Evolutionary conservation across 2,797 vertebrate species (phyloP).

Genomic region (Coregonus suidteri): DNA sequence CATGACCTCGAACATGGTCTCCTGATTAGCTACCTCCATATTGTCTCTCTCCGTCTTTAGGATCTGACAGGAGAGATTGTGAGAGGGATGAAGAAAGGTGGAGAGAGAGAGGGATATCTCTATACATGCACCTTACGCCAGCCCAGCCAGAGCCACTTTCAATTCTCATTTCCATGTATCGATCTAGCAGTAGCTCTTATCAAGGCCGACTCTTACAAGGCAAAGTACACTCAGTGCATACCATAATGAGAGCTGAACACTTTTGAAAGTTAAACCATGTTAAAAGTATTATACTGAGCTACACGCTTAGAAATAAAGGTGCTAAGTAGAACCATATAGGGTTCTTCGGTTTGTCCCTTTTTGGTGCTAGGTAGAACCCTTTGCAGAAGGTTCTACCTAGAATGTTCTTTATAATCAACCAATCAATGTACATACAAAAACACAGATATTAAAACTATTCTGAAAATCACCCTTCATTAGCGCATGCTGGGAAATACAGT

Average conservation of each 20-base stretch:
- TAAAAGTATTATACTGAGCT: neutral
- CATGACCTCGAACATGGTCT: slow-evolving; percentile 73
- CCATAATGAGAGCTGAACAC: neutral
- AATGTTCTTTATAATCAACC: too few species aligned
- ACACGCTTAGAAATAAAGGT: neutral
- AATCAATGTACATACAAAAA: too few species aligned
- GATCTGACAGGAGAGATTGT: slow-evolving; percentile 12
- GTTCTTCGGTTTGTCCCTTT: neutral
- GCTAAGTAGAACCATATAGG: too few species aligned
- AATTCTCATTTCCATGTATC: slow-evolving; percentile 9
- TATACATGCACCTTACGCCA: neutral
- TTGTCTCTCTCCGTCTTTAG: slow-evolving; percentile 1
- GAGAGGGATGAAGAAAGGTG: neutral
- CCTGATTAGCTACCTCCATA: slow-evolving; percentile 41
- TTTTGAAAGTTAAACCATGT: neutral
- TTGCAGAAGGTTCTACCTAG: too few species aligned
- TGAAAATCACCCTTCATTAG: too few species aligned
- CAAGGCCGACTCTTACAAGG: neutral
- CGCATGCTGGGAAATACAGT: too few species aligned
- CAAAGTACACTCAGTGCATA: neutral
- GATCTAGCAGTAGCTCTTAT: slow-evolving; percentile 2
- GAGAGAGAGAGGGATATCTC: neutral
- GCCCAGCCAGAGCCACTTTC: slow-evolving; percentile 1
- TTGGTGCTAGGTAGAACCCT: neutral
- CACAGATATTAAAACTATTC: too few species aligned